phyloP scores from a whole-genome alignment of 2,797 vertebrate species.

The Pseudocheirus occidentalis region DNA sequence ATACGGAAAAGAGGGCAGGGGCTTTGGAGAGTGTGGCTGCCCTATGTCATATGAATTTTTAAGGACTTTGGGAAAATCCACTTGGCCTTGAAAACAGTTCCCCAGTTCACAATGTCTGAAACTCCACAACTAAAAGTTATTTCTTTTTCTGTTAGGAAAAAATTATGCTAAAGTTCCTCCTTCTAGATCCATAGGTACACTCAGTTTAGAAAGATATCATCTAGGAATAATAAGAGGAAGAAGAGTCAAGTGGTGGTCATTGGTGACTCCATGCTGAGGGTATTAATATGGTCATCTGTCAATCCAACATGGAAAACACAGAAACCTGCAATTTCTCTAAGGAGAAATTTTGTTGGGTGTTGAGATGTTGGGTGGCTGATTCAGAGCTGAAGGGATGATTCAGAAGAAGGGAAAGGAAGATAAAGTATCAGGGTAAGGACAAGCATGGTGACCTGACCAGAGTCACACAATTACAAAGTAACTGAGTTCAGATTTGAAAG shows the following conservation, averaged over 20 bases:
- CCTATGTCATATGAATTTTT: not conserved
- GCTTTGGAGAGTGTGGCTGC: not conserved
- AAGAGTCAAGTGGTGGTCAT: not conserved
- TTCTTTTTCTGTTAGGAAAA: not conserved
- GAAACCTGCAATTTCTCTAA: not conserved
- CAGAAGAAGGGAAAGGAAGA: not conserved
- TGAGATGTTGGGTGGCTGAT: not conserved
- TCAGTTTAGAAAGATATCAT: not conserved
- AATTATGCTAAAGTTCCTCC: not conserved
- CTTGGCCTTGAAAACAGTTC: not conserved
- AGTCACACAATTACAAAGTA: not conserved
- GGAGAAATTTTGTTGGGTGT: not conserved
- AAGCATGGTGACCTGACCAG: not conserved
- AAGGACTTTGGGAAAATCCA: not conserved
- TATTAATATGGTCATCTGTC: not conserved
- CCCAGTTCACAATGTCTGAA: not conserved
- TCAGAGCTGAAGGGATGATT: not conserved
- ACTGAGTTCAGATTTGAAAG: not conserved
- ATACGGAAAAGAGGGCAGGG: not conserved
- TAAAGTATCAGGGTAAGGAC: not conserved
- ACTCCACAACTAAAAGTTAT: not conserved
- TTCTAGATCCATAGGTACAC: not conserved
- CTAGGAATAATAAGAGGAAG: not conserved
- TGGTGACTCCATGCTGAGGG: not conserved
- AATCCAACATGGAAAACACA: not conserved